These are phyloP conservation scores for Notamacropus eugenii DNA, from an alignment of 2,797 vertebrate genomes.

Conservation along the genomic window DNA sequence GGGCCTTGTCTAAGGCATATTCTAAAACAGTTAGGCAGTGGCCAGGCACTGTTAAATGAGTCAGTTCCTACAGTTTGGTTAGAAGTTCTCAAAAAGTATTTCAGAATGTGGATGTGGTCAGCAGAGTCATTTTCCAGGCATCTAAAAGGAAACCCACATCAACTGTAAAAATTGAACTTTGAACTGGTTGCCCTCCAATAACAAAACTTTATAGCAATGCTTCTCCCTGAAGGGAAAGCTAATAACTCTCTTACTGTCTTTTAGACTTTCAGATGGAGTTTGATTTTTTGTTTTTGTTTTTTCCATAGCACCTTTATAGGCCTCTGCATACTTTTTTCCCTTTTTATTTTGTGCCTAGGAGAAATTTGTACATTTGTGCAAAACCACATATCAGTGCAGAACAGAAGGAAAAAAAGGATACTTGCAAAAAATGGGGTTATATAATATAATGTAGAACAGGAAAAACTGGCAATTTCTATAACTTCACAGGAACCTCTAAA, in stretches of 20 bases:
- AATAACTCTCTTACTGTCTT: conserved; percentile 18
- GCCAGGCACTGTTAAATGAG: conserved; percentile 90
- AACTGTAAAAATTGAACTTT: conserved; percentile 93
- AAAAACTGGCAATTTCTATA: conserved; percentile 25
- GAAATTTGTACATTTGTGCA: conserved; percentile 28
- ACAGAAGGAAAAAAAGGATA: background rate
- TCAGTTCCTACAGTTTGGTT: conserved; percentile 95
- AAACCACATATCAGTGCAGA: conserved; percentile 16
- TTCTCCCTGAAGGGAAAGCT: conserved; percentile 66
- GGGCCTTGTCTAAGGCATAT: conserved; percentile 75
- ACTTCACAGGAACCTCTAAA: conserved; percentile 21
- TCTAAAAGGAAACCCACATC: conserved; percentile 99
- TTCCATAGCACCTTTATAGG: background rate
- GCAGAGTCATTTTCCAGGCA: conserved; percentile 97
- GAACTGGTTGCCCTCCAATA: conserved; percentile 88
- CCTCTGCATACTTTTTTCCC: background rate
- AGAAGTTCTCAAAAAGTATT: conserved; percentile 91
- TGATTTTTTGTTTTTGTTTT: conserved; percentile 8
- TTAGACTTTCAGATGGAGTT: conserved; percentile 29
- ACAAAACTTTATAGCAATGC: conserved; percentile 74
- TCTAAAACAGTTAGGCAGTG: conserved; percentile 87
- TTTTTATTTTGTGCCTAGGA: background rate
- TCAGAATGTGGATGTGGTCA: conserved; percentile 98
- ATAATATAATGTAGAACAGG: conserved; percentile 16
- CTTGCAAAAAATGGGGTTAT: background rate